Base-by-base conservation (phyloP, 2,113 vertebrate genomes). In the Sigmodon hispidus region DNA sequence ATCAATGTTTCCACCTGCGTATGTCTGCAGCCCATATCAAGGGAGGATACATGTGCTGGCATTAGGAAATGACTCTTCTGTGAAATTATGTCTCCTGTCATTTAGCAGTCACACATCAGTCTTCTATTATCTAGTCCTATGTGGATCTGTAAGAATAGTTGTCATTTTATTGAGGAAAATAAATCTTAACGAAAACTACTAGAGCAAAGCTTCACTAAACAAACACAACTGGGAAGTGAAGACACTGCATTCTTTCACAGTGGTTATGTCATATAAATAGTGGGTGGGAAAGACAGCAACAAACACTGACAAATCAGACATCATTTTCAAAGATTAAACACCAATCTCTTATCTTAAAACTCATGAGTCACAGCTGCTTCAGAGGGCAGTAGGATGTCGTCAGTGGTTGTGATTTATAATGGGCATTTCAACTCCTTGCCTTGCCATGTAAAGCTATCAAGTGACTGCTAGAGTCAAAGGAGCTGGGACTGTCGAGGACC, bases 131-230 rank as follows among this genome's bases (percentile, higher is more conserved):
- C 81, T 13, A 61, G 55, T 22, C 69, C 48, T 57, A 12, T 50
- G 69, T 57, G 40, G 67, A 59, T 87, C 73, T 95, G 87, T 90
- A 57, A 90, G 55, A 95, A 89, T 24, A 90, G 55, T 84, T 67
- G 40, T 81, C 63, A 69, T 95, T 93, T 94, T 90, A 91, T 34
- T 87, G 61, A 96, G 65, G 76, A 92, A 94, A 72, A 88, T 10
- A 26, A 31, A 26, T 61, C 90, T 85, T 73, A 94, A 93, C 40
- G 90, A 79, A 95, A 93, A 73, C 63, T 40, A 65, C 4, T 76
- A 59, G 65, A 57, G 55, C n/a, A 96, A 94, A 89, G 29, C 26
- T 73, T 92, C 57, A 76, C 73, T 79, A 65, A 93, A 94, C n/a
- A 95, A 61, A 81, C 48, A 75, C 22, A 52, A 50, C 15, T 61